These are phyloP conservation scores for Dryobotodes eremita DNA, from an alignment of 2,888 invertebrate genomes.

Conservation along the genomic window DNA sequence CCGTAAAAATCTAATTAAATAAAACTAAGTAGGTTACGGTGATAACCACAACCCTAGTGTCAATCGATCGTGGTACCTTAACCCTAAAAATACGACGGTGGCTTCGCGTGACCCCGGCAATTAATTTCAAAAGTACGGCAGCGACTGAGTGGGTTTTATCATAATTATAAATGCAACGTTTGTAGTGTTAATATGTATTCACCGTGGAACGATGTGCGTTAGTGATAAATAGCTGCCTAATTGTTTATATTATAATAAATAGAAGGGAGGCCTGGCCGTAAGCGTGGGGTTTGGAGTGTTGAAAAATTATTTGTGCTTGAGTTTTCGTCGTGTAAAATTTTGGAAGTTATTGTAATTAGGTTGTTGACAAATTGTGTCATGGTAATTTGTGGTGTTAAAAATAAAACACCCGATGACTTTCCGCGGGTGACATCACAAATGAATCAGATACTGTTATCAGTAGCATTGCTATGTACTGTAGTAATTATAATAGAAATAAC, in stretches of 20 bases:
- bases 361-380: conserved; percentile 48
- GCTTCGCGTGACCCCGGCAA: conserved; percentile 81
- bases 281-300: conserved; percentile 56
- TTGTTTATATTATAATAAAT: conserved; percentile 71
- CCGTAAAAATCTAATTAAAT: conserved; percentile 66
- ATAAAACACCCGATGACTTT: conserved; percentile 41
- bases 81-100: conserved; percentile 70
- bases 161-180: conserved; percentile 69
- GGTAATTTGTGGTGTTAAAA: conserved; percentile 20
- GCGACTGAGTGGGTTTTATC: conserved; percentile 67
- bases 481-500: conserved; percentile 39
- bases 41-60: conserved; percentile 61
- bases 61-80: conserved; percentile 67
- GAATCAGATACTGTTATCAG: conserved; percentile 44
- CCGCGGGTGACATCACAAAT: conserved; percentile 35
- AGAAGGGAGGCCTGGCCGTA: conserved; percentile 43
- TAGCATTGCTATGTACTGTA: conserved; percentile 41
- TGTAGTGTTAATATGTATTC: conserved; percentile 73
- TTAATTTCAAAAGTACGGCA: conserved; percentile 79
- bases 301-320: conserved; percentile 50
- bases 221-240: conserved; percentile 73
- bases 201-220: conserved; percentile 75
- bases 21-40: conserved; percentile 67
- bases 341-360: conserved; percentile 43
- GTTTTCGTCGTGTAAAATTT: conserved; percentile 45